A percentile compares a stretch with the other conserved stretches of the same genome.
These are phyloP conservation scores for Hypena proboscidalis DNA, from an alignment of 2,888 invertebrate species.

Conservation along the genomic window DNA sequence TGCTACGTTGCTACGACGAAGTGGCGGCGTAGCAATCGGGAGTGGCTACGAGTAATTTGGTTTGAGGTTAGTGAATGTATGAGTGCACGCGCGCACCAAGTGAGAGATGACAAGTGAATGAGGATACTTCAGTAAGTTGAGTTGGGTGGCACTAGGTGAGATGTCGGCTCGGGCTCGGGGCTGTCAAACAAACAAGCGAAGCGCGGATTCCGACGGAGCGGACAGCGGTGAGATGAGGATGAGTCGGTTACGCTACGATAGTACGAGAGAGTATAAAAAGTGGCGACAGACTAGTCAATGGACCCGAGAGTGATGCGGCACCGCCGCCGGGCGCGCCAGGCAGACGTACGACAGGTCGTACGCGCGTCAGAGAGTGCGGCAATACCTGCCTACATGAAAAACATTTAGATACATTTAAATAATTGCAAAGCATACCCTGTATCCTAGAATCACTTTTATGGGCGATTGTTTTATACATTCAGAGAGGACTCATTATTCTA, in stretches of 20 bases:
- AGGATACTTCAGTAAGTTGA: constrained; percentile 66
- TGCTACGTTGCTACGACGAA: constrained; percentile 7
- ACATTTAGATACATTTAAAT: constrained; percentile 90
- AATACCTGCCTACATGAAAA: constrained; percentile 79
- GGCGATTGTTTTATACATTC: constrained; percentile 84
- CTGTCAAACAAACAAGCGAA: constrained; percentile 58
- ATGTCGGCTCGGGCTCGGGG: constrained; percentile 47
- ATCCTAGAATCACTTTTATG: constrained; percentile 93
- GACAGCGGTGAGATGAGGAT: constrained; percentile 58
- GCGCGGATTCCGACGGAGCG: constrained; percentile 55
- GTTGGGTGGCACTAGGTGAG: constrained; percentile 49
- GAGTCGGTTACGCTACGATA: constrained; percentile 70
- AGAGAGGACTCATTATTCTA: constrained; percentile 80
- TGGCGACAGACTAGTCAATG: constrained; percentile 78
- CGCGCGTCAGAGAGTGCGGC: constrained; percentile 65
- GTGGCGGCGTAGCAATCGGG: neutral
- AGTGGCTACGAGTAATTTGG: neutral
- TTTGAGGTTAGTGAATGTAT: constrained; percentile 15
- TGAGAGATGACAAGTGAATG: constrained; percentile 65
- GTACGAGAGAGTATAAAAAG: constrained; percentile 79
- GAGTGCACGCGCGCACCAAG: constrained; percentile 42
- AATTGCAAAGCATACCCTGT: constrained; percentile 98
- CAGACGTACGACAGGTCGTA: constrained; percentile 56
- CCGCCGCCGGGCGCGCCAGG: constrained; percentile 57
- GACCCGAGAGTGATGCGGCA: constrained; percentile 73